Conservation (phyloP, 2,888 invertebrate species). For the Tetrapedia diversipes region DNA sequence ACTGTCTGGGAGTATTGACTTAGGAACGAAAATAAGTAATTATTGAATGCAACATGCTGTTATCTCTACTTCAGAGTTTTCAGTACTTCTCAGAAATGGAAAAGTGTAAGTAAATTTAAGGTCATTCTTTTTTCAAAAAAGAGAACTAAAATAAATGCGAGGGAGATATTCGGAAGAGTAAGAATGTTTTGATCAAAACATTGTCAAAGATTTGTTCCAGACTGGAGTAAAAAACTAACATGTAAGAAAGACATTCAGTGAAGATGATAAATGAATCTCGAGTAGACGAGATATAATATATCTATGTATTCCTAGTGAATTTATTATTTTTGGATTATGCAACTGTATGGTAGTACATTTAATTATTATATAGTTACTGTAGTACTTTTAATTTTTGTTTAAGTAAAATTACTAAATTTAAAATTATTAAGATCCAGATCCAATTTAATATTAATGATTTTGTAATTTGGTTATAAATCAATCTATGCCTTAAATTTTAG, state of each 20-base stretch:
- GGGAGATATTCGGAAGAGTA: conserved; percentile 28
- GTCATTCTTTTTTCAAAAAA: conserved; percentile 36
- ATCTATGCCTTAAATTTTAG: neutral
- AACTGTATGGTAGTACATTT: conserved; percentile 52
- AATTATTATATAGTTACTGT: too few relatives aligned
- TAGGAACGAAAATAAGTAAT: conserved; percentile 14
- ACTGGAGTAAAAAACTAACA: conserved; percentile 40
- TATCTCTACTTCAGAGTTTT: conserved; percentile 73
- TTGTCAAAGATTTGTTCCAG: conserved; percentile 43
- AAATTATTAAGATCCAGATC: neutral
- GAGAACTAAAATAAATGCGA: conserved; percentile 34
- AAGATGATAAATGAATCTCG: conserved; percentile 40
- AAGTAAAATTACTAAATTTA: too few relatives aligned
- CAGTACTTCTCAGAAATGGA: conserved; percentile 67
- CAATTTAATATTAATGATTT: neutral
- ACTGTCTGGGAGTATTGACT: conserved; percentile 17
- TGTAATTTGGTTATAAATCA: neutral
- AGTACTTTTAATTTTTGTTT: neutral
- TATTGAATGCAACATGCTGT: conserved; percentile 74
- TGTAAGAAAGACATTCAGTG: conserved; percentile 40
- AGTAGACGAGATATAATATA: conserved; percentile 59
- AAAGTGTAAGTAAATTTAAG: conserved; percentile 61
- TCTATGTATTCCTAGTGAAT: conserved; percentile 52
- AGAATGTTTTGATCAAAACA: conserved; percentile 25
- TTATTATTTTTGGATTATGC: conserved; percentile 57